Base-by-base conservation (phyloP, 2,888 invertebrate genomes). In the Orgyia antiqua region DNA sequence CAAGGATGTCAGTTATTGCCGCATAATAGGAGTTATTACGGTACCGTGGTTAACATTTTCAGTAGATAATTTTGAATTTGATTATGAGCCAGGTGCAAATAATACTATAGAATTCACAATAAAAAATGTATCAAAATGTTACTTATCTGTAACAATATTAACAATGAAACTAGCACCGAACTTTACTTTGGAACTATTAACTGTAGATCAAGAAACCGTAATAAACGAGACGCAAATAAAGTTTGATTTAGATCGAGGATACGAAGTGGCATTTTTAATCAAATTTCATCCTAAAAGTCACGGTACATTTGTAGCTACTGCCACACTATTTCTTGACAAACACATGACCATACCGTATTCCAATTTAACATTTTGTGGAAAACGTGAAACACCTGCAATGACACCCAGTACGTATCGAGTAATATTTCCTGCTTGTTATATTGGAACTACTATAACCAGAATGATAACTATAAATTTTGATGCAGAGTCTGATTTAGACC, bases 11-110 rank as follows among this genome's bases (percentile, higher is more conserved):
- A 56, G 68, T 42, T 82, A 61, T 27, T 82, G 76, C 39, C 75
- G 74, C 10, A 60, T 84, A 40, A 34, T 44, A 21, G 84, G 84
- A 15, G 82, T 86, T 0, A 74, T 86, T 25, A 83, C 80, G 3
- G 69, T 78, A 5, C 70, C 83, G 1, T 82, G 80, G 80, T 55
- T 86, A 41, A 21, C 56, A 17, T 69, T 86, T 49, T 84, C 86
- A 6, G 49, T 57, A 10, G 66, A 83, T 3, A 68, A 68, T 33
- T 86, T 83, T 59, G 76, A 82, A 61, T 64, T 84, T 19, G 58
- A 68, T 26, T 83, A 62, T 31, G 31, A 40, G 8, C 40, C 48
- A 19, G 56, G 57, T 38, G 45, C 40, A 21, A 35, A 43, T 3
- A 80, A 80, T 33, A 38, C 10, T 9, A 57, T 79, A 20, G 51